phyloP scores from a whole-genome alignment of 2,113 vertebrate genomes.

The Odontophorus gujanensis region DNA sequence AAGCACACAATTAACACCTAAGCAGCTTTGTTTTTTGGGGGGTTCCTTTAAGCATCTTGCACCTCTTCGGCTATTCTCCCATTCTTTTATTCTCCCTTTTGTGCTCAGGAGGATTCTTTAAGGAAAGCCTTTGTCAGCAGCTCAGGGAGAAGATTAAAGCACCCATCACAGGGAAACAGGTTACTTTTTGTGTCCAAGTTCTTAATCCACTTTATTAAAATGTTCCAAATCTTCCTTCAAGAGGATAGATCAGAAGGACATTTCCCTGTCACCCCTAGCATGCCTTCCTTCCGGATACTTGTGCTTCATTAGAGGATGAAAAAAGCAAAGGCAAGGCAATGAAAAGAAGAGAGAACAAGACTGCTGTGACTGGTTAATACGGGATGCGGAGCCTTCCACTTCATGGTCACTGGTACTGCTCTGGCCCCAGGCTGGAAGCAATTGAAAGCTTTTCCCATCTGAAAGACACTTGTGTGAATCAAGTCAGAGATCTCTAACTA shows the following conservation, averaged over 20 bases:
- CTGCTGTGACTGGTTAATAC: background rate
- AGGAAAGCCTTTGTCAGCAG: conserved; percentile 69
- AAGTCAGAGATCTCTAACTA: background rate
- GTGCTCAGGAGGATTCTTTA: conserved; percentile 70
- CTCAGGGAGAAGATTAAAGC: conserved; percentile 75
- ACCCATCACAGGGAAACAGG: conserved; percentile 65
- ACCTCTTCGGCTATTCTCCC: conserved; percentile 37
- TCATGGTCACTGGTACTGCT: conserved; percentile 23
- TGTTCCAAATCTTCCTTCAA: conserved; percentile 74
- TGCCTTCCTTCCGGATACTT: conserved; percentile 60
- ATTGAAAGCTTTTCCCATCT: conserved; percentile 39
- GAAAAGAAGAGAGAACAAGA: conserved; percentile 38
- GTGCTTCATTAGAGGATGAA: conserved; percentile 58
- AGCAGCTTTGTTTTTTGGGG: conserved; percentile 76
- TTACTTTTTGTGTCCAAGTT: conserved; percentile 74
- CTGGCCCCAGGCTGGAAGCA: conserved; percentile 23
- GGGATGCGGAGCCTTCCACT: conserved; percentile 13
- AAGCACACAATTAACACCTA: conserved; percentile 81
- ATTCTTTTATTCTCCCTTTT: conserved; percentile 62
- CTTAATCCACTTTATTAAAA: conserved; percentile 80
- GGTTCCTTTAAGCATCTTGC: conserved; percentile 57
- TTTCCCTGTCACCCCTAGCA: conserved; percentile 61
- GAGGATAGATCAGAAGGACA: conserved; percentile 71
- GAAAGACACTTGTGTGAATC: background rate
- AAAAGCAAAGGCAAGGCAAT: conserved; percentile 3